Base-by-base conservation (phyloP, 2,797 vertebrate species). In the Dromococcyx pavoninus region DNA sequence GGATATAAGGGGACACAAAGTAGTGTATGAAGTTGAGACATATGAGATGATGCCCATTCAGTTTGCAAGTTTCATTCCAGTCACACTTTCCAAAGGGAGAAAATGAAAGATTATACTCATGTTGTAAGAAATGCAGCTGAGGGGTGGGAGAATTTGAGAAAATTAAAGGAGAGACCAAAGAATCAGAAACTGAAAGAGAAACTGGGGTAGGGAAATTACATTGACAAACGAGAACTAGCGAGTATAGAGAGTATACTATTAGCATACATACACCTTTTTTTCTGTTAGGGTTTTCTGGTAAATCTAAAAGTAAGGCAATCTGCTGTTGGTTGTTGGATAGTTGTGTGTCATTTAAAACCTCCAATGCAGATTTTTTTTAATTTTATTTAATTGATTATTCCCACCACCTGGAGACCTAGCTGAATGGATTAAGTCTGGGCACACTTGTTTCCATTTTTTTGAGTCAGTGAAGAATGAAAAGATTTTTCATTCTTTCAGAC, bases 181-280 rank as follows among this genome's bases (percentile, higher is more conserved):
- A 54, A 24, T 14, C 9, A 17, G n/a, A 58, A 70, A 25, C 27
- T 50, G 5, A 53, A 82, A 44, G 32, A 73, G 30, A 79, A 73
- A 67, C 1, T 16, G 6, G 11, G 5, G 2, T 12, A 17, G 5
- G 2, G 10, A 37, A 83, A 58, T 51, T n/a, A n/a, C n/a, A n/a
- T n/a, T 1, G 0, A 32, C 11, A 50, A 71, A 19, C 24, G 57
- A 65, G 25, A 75, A 82, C 60, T 35, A 64, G 28, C 35, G 3
- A 67, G 60, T 66, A 37, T 24, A 8, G 28, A 35, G 3, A 67
- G 60, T 66, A 37, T 24, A 8, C 9, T 54, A 3, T 33, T 46
- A 46, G 25, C 5, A 11, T 7, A 11, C 9, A 48, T 10, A 19
- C 1, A 3, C 3, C 5, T 53, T 64, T 71, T 46, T 57, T 21